Percentiles rank a stretch among this genome's conserved stretches.
Conservation (phyloP, 2,888 invertebrate genomes). For the Sicus ferrugineus region DNA sequence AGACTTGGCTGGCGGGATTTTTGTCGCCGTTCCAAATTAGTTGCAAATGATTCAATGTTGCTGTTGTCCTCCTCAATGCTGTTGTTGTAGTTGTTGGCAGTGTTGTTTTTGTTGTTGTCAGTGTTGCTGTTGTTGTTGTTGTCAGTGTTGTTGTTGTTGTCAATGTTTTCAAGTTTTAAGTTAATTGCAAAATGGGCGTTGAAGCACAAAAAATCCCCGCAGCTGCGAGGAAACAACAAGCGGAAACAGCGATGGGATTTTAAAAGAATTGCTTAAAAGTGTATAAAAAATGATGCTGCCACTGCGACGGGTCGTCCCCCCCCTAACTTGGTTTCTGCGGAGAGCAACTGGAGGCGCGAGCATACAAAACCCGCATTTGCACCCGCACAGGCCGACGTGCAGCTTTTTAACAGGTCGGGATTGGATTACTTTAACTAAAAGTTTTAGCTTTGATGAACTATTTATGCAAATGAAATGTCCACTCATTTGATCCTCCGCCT, state of each 20-base stretch:
- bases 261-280: slow-evolving; percentile 18
- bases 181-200: slow-evolving; percentile 24
- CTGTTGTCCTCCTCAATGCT: neutral
- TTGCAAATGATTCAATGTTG: slow-evolving; percentile 30
- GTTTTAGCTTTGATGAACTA: too few relatives aligned
- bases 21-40: slow-evolving; percentile 62
- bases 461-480: too few relatives aligned
- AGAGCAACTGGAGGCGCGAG: too few relatives aligned
- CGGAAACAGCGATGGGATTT: neutral
- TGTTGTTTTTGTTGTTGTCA: neutral
- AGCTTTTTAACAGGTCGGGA: too few relatives aligned
- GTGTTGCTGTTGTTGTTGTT: neutral
- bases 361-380: too few relatives aligned
- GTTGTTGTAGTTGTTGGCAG: neutral
- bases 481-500: too few relatives aligned
- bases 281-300: slow-evolving; percentile 5
- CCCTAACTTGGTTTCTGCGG: too few relatives aligned
- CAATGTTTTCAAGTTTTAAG: slow-evolving; percentile 27
- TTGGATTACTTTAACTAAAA: too few relatives aligned
- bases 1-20: slow-evolving; percentile 40
- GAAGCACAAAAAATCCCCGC: slow-evolving; percentile 11
- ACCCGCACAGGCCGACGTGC: too few relatives aligned
- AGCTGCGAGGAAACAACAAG: neutral
- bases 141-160: slow-evolving; percentile 3
- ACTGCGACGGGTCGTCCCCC: too few relatives aligned